Conservation (phyloP, 2,797 vertebrate species). For the Scolopax bukidnonensis region DNA sequence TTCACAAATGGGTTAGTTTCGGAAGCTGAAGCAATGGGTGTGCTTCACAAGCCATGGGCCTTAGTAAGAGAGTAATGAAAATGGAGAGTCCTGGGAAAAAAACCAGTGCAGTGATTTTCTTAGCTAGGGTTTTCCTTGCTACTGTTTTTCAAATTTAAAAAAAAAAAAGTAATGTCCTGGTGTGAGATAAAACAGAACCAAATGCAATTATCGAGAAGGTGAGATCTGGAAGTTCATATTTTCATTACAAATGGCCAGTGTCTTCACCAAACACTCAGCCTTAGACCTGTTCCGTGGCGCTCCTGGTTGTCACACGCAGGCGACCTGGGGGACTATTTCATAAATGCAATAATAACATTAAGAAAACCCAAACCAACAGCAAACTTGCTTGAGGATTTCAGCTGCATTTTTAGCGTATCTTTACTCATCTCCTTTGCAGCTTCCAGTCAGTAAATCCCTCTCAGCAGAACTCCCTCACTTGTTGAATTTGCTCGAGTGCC, state of each 20-base stretch:
- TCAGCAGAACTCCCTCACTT: not conserved
- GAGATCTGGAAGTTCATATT: not conserved
- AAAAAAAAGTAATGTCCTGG: not conserved
- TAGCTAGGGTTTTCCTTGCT: not conserved
- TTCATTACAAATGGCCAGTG: not conserved
- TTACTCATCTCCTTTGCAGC: not conserved
- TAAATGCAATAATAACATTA: not conserved
- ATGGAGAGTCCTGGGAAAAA: not conserved
- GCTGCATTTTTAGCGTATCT: not conserved
- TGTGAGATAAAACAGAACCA: too few species aligned
- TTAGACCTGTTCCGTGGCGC: not conserved
- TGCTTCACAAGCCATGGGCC: not conserved
- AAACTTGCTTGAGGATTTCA: not conserved
- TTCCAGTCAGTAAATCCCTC: not conserved
- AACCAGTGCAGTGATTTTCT: not conserved
- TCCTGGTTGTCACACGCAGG: not conserved
- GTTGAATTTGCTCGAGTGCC: fast-evolving
- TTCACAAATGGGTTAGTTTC: not conserved
- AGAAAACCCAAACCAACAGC: not conserved
- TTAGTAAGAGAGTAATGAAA: not conserved
- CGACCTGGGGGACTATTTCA: not conserved
- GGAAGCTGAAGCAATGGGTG: not conserved
- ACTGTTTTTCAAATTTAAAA: not conserved
- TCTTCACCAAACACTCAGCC: not conserved
- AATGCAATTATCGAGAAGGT: not conserved